Evolutionary conservation across 2,113 vertebrate genomes (phyloP).

Genomic region (Passerina amoena): DNA sequence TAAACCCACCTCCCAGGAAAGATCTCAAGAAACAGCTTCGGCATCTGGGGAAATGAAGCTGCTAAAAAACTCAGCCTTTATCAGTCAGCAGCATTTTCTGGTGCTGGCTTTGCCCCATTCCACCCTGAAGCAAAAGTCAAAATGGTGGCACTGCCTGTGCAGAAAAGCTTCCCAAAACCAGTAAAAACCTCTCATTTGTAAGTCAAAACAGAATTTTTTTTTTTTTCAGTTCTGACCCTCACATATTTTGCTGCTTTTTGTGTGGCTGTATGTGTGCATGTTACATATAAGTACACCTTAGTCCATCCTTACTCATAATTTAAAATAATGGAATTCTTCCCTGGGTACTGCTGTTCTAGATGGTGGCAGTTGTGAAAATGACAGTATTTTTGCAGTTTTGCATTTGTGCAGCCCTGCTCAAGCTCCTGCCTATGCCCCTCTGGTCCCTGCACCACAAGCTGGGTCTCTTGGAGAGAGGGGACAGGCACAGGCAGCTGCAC

Average conservation of each 20-base stretch:
- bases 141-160: background rate
- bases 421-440: background rate
- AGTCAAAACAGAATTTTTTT: background rate
- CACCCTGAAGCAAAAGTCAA: background rate
- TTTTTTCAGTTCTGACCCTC: background rate
- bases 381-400: background rate
- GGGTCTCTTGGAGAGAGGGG: background rate
- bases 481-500: background rate
- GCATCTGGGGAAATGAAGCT: background rate
- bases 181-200: background rate
- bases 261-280: accelerated
- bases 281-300: background rate
- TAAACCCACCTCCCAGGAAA: background rate
- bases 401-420: background rate
- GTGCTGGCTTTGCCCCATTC: background rate
- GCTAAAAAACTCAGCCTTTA: background rate
- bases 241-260: background rate
- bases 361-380: background rate
- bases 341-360: background rate
- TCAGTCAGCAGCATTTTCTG: background rate
- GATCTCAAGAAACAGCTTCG: background rate
- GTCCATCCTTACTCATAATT: background rate
- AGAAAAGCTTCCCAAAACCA: background rate
- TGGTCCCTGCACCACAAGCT: background rate
- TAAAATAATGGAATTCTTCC: background rate